A percentile compares a stretch with the other conserved stretches of the same genome.
Evolutionary conservation across 2,113 vertebrate species (phyloP).

Genomic region (Rhodinocichla rosea): DNA sequence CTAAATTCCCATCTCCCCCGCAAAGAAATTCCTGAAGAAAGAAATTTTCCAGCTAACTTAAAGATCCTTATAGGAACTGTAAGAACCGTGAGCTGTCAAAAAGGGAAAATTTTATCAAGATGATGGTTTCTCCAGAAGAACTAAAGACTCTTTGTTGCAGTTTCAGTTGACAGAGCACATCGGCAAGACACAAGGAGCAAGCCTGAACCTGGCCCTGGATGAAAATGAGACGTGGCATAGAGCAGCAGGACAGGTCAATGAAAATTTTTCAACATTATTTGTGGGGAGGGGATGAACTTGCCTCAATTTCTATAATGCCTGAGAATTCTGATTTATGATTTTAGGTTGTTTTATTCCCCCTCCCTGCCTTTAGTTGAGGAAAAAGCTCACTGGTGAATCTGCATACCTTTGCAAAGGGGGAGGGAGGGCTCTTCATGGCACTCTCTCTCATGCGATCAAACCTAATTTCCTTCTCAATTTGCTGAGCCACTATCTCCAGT

Average conservation of each 20-base stretch:
- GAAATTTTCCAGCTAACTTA: background rate
- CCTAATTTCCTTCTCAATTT: constrained; percentile 55
- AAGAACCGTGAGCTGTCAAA: background rate
- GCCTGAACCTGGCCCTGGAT: background rate
- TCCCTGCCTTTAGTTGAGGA: background rate
- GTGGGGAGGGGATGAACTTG: background rate
- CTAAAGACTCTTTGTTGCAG: background rate
- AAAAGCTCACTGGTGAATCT: constrained; percentile 35
- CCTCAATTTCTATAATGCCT: background rate
- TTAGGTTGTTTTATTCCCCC: rapidly evolving
- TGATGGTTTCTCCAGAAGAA: background rate
- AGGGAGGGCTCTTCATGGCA: background rate
- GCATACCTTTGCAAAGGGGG: background rate
- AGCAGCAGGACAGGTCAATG: constrained; percentile 1
- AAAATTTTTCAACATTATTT: constrained; percentile 11
- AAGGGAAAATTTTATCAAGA: background rate
- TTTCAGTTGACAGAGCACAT: background rate
- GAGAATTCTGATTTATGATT: background rate
- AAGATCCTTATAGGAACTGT: background rate
- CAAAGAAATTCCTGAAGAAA: background rate
- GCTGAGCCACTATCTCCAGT: constrained; percentile 18
- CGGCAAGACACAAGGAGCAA: background rate
- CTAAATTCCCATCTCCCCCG: background rate
- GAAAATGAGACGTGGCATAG: background rate
- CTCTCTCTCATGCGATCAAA: background rate